Percentiles rank a stretch among this genome's conserved stretches.
Conservation (phyloP, 2,797 vertebrate species). For the Acestrorhynchus altus region DNA sequence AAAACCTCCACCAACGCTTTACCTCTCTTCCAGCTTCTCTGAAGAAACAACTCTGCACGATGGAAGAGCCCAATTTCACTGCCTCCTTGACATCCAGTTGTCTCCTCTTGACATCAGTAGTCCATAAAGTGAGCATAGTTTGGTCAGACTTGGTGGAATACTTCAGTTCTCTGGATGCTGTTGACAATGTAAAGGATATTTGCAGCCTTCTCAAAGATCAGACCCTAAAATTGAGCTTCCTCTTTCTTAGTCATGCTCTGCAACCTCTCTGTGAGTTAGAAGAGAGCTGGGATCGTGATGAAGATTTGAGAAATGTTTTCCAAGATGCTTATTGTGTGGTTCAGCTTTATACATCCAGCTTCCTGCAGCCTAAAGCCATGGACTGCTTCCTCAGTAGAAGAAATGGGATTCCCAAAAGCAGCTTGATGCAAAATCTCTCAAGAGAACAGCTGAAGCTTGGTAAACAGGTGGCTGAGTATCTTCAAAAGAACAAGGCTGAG, state of each 20-base stretch:
- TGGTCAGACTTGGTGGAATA: constrained; percentile 69
- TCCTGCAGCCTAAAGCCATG: constrained; percentile 41
- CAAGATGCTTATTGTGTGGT: constrained; percentile 59
- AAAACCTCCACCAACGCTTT: constrained; percentile 64
- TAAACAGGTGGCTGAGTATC: constrained; percentile 49
- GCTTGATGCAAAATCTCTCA: constrained; percentile 54
- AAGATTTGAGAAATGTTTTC: constrained; percentile 54
- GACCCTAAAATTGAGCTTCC: constrained; percentile 59
- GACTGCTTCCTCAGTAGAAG: constrained; percentile 51
- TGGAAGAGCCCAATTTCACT: not conserved
- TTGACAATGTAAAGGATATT: constrained; percentile 6
- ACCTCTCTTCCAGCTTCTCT: constrained; percentile 47
- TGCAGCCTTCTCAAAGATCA: constrained; percentile 56
- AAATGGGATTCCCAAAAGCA: constrained; percentile 33
- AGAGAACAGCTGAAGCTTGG: constrained; percentile 57
- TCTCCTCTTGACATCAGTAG: constrained; percentile 45
- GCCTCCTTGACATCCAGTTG: constrained; percentile 47
- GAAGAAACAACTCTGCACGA: constrained; percentile 58
- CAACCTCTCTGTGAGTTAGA: constrained; percentile 69
- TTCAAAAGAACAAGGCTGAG: constrained; percentile 44
- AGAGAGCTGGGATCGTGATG: constrained; percentile 46
- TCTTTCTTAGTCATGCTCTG: constrained; percentile 71
- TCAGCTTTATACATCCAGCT: constrained; percentile 54
- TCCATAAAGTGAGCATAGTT: constrained; percentile 62
- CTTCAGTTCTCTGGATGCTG: constrained; percentile 54